Conservation (phyloP, 2,797 vertebrate species). For the Mormyrus proboscirostris region DNA sequence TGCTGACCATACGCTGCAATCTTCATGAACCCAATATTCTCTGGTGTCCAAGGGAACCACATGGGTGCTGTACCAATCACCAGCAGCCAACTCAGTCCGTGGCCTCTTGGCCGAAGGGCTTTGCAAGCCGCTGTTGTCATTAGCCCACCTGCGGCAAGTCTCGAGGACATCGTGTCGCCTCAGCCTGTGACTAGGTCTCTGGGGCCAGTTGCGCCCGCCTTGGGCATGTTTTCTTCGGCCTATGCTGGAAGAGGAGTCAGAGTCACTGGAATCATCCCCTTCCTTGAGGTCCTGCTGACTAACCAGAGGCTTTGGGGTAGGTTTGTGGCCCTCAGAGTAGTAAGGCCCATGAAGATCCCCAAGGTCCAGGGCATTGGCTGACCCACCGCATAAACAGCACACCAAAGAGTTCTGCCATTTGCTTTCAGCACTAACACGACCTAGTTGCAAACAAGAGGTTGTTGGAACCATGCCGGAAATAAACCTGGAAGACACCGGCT, state of each 20-base stretch:
- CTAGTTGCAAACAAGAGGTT: constrained; percentile 58
- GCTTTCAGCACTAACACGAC: constrained; percentile 46
- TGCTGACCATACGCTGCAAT: constrained; percentile 65
- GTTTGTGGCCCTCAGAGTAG: constrained; percentile 58
- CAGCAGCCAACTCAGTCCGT: constrained; percentile 23
- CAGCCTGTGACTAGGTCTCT: constrained; percentile 31
- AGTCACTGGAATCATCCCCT: constrained; percentile 49
- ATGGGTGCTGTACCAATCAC: constrained; percentile 66
- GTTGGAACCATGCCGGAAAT: constrained; percentile 49
- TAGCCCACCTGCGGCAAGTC: constrained; percentile 33
- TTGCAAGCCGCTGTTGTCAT: constrained; percentile 21
- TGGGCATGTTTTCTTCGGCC: constrained; percentile 35
- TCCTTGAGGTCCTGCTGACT: constrained; percentile 32
- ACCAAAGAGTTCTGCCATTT: constrained; percentile 47
- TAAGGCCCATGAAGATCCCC: constrained; percentile 72
- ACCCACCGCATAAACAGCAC: constrained; percentile 63
- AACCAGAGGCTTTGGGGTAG: constrained; percentile 38
- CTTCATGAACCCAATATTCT: constrained; percentile 71
- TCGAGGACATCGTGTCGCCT: constrained; percentile 37
- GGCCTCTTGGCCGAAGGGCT: constrained; percentile 50
- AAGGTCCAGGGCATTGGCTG: constrained; percentile 63
- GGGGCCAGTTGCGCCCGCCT: constrained; percentile 19
- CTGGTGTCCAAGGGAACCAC: constrained; percentile 55
- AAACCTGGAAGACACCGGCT: constrained; percentile 33
- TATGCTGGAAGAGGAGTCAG: constrained; percentile 48